Evolutionary conservation across 2,797 vertebrate genomes (phyloP), one percentile per base, ranked within the genome.

Genomic region (Myoxocephalus aenaeus): DNA sequence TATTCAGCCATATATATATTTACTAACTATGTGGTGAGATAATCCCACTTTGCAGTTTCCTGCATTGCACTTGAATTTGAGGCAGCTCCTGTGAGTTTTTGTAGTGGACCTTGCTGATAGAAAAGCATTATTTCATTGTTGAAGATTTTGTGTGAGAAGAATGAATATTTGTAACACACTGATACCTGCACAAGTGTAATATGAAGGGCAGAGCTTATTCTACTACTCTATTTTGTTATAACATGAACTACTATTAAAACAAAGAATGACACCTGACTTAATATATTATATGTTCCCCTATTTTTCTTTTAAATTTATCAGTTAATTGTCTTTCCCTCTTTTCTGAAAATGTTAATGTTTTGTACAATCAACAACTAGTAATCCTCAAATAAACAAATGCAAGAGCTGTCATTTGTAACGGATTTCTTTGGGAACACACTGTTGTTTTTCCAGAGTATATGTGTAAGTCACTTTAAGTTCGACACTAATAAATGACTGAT

Each of bases 401-500:
- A 42, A 64, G 0, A 22, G 1, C 1, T 53, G 7, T 7, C 4
- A 22, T 69, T 68, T 54, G 15, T n/a, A 44, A 1, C 0, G 0
- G 4, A n/a, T 7, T 27, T n/a, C 12, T 61, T 71, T 51, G 17
- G 32, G 1, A 14, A 40, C 4, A 38, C 4, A 3, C 6, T 50
- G 22, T n/a, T 42, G 44, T 65, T 67, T 56, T 25, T 61, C 7
- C 5, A 17, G 1, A 46, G 14, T 56, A 22, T 34, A 66, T 53
- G 20, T 65, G 12, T 51, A 73, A 29, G 36, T 73, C 44, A 46
- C 8, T 38, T 58, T 32, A 11, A 36, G 2, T 50, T 59, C 66
- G 10, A 46, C 3, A 59, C 25, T 9, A 76, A 85, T 78, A 75
- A 80, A 80, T 10, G 0, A 3, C 54, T n/a, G 8, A 40, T 62